Percentiles rank a stretch among this genome's conserved stretches.
Conservation (phyloP, 1,140 invertebrate species). For the Colletes gigas region DNA sequence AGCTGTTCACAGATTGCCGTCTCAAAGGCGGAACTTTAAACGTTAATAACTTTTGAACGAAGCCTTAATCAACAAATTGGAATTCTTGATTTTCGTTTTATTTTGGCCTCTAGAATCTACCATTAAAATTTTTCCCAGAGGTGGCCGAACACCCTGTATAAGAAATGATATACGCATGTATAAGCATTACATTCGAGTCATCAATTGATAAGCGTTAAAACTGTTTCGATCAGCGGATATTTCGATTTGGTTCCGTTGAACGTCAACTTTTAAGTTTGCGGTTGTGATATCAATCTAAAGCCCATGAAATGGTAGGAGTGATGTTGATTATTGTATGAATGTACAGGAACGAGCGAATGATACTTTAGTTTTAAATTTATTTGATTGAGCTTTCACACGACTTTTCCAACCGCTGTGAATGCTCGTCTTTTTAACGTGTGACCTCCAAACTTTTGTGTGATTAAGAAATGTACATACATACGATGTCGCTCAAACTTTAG, state of each 20-base stretch:
- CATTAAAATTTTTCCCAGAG: too few relatives aligned
- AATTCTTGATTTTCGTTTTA: too few relatives aligned
- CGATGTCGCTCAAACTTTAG: slow-evolving; percentile 30
- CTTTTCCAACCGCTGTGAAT: not conserved
- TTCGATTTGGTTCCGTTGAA: slow-evolving; percentile 19
- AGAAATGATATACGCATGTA: slow-evolving; percentile 4
- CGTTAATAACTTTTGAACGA: too few relatives aligned
- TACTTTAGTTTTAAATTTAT: slow-evolving; percentile 28
- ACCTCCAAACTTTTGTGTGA: slow-evolving; percentile 32
- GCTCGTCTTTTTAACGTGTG: not conserved
- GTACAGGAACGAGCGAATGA: not conserved
- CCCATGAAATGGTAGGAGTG: slow-evolving; percentile 19
- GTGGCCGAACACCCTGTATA: not conserved
- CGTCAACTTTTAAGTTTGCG: slow-evolving; percentile 58
- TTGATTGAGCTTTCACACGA: not conserved
- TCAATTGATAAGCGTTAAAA: slow-evolving; percentile 34
- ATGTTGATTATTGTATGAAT: slow-evolving; percentile 27
- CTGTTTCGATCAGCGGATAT: not conserved
- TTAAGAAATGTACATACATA: slow-evolving; percentile 44
- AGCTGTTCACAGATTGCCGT: too few relatives aligned
- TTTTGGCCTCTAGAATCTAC: too few relatives aligned
- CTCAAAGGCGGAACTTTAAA: too few relatives aligned
- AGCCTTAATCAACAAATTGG: too few relatives aligned
- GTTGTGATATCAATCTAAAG: slow-evolving; percentile 63
- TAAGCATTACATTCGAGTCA: slow-evolving; percentile 41